Evolutionary conservation across 2,797 vertebrate genomes (phyloP).

Genomic region (Bufotes viridis): DNA sequence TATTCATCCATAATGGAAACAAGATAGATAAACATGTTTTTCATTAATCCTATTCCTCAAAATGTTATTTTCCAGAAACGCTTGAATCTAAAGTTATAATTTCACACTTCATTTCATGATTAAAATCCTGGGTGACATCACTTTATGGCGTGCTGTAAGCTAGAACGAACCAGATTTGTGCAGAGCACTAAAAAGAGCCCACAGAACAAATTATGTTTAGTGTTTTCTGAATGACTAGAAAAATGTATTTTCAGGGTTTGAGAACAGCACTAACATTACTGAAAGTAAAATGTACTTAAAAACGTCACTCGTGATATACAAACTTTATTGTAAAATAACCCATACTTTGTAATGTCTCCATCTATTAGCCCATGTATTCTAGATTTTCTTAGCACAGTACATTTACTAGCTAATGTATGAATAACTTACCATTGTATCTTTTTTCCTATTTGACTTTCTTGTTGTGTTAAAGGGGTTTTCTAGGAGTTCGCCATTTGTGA

Average conservation of each 20-base stretch:
- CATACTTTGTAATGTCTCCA: background rate
- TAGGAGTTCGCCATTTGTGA: too few relatives aligned
- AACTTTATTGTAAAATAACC: background rate
- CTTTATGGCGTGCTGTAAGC: conserved; percentile 19
- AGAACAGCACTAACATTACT: background rate
- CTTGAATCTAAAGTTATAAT: conserved; percentile 27
- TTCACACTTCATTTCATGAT: conserved; percentile 33
- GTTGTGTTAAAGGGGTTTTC: too few relatives aligned
- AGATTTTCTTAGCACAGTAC: background rate
- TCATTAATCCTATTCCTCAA: background rate
- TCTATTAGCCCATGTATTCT: background rate
- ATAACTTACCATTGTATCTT: background rate
- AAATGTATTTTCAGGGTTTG: background rate
- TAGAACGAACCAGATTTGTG: background rate
- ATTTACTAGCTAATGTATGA: background rate
- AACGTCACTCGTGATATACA: background rate
- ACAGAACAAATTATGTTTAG: background rate
- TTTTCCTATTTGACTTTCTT: background rate
- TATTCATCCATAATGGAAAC: background rate
- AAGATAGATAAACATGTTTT: background rate
- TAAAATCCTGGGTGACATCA: conserved; percentile 25
- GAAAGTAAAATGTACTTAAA: background rate
- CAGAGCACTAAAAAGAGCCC: background rate
- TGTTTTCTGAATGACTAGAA: background rate
- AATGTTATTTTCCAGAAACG: conserved; percentile 11